Base-by-base conservation (phyloP, 2,888 invertebrate genomes). In the Pseudoips prasinana region DNA sequence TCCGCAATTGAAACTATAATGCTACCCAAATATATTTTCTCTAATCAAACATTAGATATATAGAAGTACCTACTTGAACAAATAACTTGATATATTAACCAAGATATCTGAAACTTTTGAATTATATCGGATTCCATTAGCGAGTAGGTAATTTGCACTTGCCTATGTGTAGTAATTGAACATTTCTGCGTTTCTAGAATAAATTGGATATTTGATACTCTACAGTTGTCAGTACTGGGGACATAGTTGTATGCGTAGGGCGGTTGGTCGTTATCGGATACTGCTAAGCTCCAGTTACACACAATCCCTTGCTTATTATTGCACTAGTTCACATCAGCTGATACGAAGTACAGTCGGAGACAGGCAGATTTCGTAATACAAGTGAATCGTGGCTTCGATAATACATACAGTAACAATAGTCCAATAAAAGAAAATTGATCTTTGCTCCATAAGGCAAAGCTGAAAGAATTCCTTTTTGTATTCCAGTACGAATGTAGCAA, bases 231-330 rank as follows among this genome's bases (percentile, higher is more conserved):
- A 46, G 44, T 53, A 58, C 50, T 60, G 47, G 55, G 46, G 64
- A 53, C 47, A 59, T 45, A 64, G 58, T 58, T 60, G 61, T 68
- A 70, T 69, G 62, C 52, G 61, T 64, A 65, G 67, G 62, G 62
- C 66, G 69, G 70, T 72, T 70, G 73, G 72, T 69, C 47, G 80
- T 67, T 54, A 86, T 53, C 61, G 46, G 78, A 86, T 62, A 83
- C 80, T 63, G 33, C 20, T 37, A 24, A 53, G 64, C 57, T 86
- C 75, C 43, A 60, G 65, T 86, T 84, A 73, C 85, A 82, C 74
- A 69, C 81, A 79, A 74, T 75, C 64, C 61, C 69, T 69, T 64
- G 62, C 58, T 63, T 58, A 64, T 68, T 63, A 68, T 67, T 65
- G 66, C 69, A 60, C 45, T 5, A 57, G 53, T 58, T 53, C 61